phyloP scores from a whole-genome alignment of 2,113 vertebrate genomes.

The Amia ocellicauda region DNA sequence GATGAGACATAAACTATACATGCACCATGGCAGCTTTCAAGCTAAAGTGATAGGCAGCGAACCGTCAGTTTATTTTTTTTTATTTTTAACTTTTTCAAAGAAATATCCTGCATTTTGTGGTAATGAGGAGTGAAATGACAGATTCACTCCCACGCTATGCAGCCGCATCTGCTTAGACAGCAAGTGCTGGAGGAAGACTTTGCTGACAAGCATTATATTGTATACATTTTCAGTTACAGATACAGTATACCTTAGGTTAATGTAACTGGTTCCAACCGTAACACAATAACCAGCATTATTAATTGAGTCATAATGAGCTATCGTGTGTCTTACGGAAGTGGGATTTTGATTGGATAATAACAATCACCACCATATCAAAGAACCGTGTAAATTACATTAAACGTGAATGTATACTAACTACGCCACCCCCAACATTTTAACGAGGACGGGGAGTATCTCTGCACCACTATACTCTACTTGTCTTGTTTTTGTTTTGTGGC shows the following conservation, averaged over 20 bases:
- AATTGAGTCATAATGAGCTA: constrained; percentile 49
- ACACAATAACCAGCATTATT: constrained; percentile 36
- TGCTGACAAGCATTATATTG: constrained; percentile 60
- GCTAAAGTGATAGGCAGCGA: constrained; percentile 20
- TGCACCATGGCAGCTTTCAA: neutral
- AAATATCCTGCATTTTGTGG: constrained; percentile 36
- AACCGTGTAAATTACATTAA: neutral
- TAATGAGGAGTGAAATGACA: constrained; percentile 42
- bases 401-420: too few species aligned
- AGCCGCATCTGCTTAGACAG: constrained; percentile 45
- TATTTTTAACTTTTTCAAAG: constrained; percentile 31
- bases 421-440: too few species aligned
- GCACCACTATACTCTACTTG: too few species aligned
- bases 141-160: constrained; percentile 44
- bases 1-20: neutral
- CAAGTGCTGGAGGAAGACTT: constrained; percentile 56
- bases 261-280: constrained; percentile 33
- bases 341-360: neutral
- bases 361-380: constrained; percentile 22
- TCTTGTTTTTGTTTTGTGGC: too few species aligned
- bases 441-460: too few species aligned
- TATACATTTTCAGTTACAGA: constrained; percentile 44
- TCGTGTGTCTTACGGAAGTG: constrained; percentile 50
- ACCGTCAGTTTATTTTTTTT: constrained; percentile 42
- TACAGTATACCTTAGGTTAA: constrained; percentile 16